Conservation (phyloP, 2,888 invertebrate species). For the Lingula anatina region DNA sequence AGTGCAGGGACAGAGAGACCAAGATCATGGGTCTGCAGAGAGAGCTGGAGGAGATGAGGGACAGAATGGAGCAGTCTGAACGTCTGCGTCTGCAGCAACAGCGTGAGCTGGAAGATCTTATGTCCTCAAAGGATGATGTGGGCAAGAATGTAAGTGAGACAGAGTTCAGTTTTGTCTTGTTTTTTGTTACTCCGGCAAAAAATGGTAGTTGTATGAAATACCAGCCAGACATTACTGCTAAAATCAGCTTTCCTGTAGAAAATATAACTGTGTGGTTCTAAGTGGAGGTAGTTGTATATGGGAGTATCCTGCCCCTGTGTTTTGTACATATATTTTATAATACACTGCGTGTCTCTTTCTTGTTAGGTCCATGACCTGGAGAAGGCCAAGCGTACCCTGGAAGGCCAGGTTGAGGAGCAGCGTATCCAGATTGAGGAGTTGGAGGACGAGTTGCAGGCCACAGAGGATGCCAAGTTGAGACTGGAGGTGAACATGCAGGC, state of each 20-base stretch:
- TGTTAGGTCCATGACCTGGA: constrained; percentile 85
- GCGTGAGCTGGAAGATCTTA: constrained; percentile 91
- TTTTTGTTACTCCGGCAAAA: constrained; percentile 5
- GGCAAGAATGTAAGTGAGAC: constrained; percentile 80
- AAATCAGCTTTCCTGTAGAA: no score
- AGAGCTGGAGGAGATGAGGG: constrained; percentile 85
- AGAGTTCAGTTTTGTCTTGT: background rate
- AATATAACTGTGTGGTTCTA: no score
- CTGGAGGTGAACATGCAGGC: constrained; percentile 99
- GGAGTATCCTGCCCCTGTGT: no score
- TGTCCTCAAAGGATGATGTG: constrained; percentile 94
- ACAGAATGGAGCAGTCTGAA: constrained; percentile 85
- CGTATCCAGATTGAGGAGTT: constrained; percentile 72
- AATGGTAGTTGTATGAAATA: background rate
- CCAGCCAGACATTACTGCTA: no score
- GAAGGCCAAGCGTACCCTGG: constrained; percentile 91
- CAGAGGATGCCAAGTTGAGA: constrained; percentile 94
- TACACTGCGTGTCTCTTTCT: no score
- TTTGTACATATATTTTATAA: no score
- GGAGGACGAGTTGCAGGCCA: constrained; percentile 68
- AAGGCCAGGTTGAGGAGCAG: constrained; percentile 75
- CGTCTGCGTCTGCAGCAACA: constrained; percentile 77
- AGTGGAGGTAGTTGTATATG: no score
- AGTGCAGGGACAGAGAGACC: constrained; percentile 96
- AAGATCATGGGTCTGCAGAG: constrained; percentile 85